Conservation (phyloP, 2,113 vertebrate species). For the Setophaga petechia region DNA sequence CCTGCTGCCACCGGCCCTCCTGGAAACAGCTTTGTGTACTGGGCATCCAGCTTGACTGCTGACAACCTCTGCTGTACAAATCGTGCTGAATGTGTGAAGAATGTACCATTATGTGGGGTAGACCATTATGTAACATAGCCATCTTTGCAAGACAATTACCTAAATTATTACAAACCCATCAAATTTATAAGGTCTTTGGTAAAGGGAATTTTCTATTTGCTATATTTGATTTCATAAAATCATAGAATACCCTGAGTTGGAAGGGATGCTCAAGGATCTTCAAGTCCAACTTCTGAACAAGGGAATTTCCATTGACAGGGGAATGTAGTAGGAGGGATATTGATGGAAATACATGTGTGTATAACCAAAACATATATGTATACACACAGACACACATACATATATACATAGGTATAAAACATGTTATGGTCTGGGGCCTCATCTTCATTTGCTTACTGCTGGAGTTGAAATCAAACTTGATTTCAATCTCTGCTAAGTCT, state of each 20-base stretch:
- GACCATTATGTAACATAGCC: not conserved
- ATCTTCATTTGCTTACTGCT: not conserved
- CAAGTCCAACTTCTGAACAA: not conserved
- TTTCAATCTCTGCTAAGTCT: not conserved
- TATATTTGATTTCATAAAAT: not conserved
- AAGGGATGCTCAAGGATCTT: not conserved
- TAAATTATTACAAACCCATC: not conserved
- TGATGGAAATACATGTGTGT: not conserved
- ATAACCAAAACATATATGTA: not conserved
- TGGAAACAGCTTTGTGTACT: not conserved
- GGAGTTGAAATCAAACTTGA: not conserved
- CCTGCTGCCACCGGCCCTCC: not conserved
- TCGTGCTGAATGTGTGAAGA: not conserved
- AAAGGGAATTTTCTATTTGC: not conserved
- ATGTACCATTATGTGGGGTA: not conserved
- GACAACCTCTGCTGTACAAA: not conserved
- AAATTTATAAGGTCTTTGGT: not conserved
- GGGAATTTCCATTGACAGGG: not conserved
- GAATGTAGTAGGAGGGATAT: not conserved
- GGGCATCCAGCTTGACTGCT: not conserved
- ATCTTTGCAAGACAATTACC: not conserved
- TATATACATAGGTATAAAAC: not conserved
- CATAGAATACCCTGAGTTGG: not conserved
- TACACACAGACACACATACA: not conserved
- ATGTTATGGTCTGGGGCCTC: not conserved